Base-by-base conservation (phyloP, 2,888 invertebrate genomes). In the Melikaiella ostensackeni region DNA sequence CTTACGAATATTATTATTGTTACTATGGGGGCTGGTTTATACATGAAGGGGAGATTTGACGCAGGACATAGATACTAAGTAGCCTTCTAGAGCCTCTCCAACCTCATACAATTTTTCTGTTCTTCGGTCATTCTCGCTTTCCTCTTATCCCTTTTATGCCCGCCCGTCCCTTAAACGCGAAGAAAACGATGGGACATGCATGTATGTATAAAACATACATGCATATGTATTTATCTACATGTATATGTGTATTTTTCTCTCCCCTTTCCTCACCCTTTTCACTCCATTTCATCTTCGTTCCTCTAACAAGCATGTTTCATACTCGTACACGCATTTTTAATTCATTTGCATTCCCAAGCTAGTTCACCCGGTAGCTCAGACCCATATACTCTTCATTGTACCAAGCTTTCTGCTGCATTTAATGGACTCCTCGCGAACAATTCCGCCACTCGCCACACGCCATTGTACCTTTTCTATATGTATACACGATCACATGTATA, bases 41-140 rank as follows among this genome's bases (percentile, higher is more conserved):
- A 59, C 38, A 42, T 74, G 80, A 79, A 86, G 84, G 86, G 85
- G 85, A 80, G 82, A 83, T 84, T 84, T 80, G 84, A 87, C 84
- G 84, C 85, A 86, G 83, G 83, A 86, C 86, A 83, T n/a, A n/a
- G n/a, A n/a, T 87, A 85, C 87, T 88, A 88, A 89, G 86, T 89
- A 88, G 87, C 89, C 85, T 88, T 89, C 88, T 87, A 87, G 86
- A 85, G 77, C 70, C 79, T 70, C 63, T 73, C 21, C 21, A 21
- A 50, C 19, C 42, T 66, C 59, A 46, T 46, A 21, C 42, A 55
- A 55, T 38, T 42, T 46, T 76, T 61, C 79, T 42, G 57, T 35
- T 74, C 50, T 70, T 66, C 77, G 27, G 46, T 62, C 55, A 50
- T 55, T 30, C 55, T 57, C n/a, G 21, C 64, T 73, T 55, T 50